Evolutionary conservation across 2,888 invertebrate genomes (phyloP), one percentile per base, ranked within the genome.

Genomic region (Podabrus alpinus): DNA sequence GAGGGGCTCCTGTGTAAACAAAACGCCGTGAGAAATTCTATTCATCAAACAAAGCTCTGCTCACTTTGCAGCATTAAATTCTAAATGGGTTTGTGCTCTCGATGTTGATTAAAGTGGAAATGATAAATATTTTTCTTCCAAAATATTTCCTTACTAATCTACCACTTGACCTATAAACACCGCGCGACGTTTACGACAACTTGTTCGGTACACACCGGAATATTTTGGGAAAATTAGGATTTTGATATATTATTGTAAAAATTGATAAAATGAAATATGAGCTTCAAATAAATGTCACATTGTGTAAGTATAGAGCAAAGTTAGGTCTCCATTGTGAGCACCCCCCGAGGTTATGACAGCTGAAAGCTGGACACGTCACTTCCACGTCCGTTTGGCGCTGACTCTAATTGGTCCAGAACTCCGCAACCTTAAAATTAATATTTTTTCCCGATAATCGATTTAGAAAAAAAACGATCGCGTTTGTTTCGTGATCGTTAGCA

Each of bases 361-460:
- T 77, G 78, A 77, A 77, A 78, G 77, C 77, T 76, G 73, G 77
- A 70, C 78, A 78, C 77, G 78, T 78, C 78, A 78, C 64, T 71
- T 78, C 75, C 78, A 76, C 78, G 72, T 77, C 77, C 78, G 78
- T 72, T 73, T 73, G 76, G 69, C 74, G 71, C 61, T 71, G 75
- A 72, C 75, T 74, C 71, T 78, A 78, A 78, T 78, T 77, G 78
- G 73, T 45, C 73, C 72, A 74, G 66, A 76, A 72, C 72, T 71
- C 76, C 72, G 19, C 61, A 73, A 75, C 60, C 66, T 72, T 15
- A 64, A 16, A 72, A 72, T 72, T 72, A 72, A 24, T 67, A 25
- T 68, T 16, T 61, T 72, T 59, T 61, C 21, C 62, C 4, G 11
- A n/a, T 45, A 45, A 45, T 45, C n/a, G 45, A 45, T 45, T 45